Base-by-base conservation (phyloP, 2,888 invertebrate genomes). In the Clanis bilineata region DNA sequence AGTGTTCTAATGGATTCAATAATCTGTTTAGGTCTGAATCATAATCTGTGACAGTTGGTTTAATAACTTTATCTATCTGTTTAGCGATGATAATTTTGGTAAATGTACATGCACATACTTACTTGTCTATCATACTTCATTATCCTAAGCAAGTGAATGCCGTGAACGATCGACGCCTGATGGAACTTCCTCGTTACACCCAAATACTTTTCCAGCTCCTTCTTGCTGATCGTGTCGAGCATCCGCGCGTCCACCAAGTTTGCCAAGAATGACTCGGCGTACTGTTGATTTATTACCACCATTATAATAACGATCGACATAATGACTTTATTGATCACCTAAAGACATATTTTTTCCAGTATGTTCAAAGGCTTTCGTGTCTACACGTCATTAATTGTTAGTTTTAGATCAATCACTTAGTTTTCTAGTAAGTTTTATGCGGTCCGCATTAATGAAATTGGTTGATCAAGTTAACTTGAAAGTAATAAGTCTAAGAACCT, bases 151-250 rank as follows among this genome's bases (percentile, higher is more conserved):
- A 98, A 93, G 90, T 98, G 98, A 68, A 98, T 97, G 62, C 97
- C 98, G 80, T 98, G 98, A 57, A 98, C 96, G 71, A 98, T 96
- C 72, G 98, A 98, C 9, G 97, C 97, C 88, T 98, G 98, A 90
- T 98, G 98, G 86, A 98, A 98, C 87, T 98, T 98, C 65, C 98
- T 94, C 39, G 97, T 97, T 7, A 98, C 97, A 6, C 97, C 97
- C 59, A 98, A 94, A 82, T 97, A 96, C 85, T 98, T 98, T 85
- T 98, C 98, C 76, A 98, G 91, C 82, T 98, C 98, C 80, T 98
- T 98, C 87, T 98, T 97, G 76, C 97, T 97, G 71, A 98, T 93
- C 62, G 97, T 97, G 80, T 98, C 98, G 80, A 98, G 90, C 95
- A 98, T 96, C 61, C 98, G 94, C 1, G 98, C 98, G 85, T 98